A percentile compares a stretch with the other conserved stretches of the same genome.
These are phyloP conservation scores for Machimus rusticus DNA, from an alignment of 2,888 invertebrate species.

Conservation along the genomic window DNA sequence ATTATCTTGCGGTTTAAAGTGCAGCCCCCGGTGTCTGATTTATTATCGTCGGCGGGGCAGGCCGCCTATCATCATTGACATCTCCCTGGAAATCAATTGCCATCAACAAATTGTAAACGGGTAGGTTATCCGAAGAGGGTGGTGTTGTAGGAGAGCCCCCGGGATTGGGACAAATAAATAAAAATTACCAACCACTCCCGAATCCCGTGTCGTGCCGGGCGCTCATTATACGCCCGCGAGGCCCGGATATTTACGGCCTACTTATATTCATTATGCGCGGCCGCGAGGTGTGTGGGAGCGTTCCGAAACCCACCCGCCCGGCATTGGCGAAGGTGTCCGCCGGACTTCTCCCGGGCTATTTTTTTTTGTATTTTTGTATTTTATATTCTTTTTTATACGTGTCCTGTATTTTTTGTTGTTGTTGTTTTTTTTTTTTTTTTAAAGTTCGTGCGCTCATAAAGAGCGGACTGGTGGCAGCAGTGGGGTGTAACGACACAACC, in stretches of 20 bases:
- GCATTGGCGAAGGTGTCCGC: constrained; percentile 4
- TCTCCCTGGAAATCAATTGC: constrained; percentile 3
- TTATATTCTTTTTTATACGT: background rate
- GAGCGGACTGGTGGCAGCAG: background rate
- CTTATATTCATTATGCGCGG: constrained; percentile 33
- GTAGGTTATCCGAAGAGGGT: background rate
- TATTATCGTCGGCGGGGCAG: background rate
- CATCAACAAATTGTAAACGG: background rate
- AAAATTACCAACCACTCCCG: constrained; percentile 35
- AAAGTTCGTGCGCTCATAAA: constrained; percentile 25
- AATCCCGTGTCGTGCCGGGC: constrained; percentile 23
- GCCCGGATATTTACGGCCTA: constrained; percentile 39
- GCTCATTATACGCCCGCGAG: constrained; percentile 29
- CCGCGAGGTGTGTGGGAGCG: constrained; percentile 23
- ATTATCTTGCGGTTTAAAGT: constrained; percentile 18
- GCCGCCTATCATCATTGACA: background rate
- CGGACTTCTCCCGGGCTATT: constrained; percentile 3
- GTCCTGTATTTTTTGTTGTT: background rate
- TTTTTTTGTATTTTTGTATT: background rate
- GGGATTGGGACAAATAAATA: constrained; percentile 30
- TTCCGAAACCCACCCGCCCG: background rate
- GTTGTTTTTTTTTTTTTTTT: background rate
- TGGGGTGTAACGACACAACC: constrained; percentile 18
- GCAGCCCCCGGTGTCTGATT: constrained; percentile 7
- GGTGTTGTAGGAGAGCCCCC: background rate